Evolutionary conservation across 2,113 vertebrate species (phyloP).

Genomic region (Hippocampus guttulatus): DNA sequence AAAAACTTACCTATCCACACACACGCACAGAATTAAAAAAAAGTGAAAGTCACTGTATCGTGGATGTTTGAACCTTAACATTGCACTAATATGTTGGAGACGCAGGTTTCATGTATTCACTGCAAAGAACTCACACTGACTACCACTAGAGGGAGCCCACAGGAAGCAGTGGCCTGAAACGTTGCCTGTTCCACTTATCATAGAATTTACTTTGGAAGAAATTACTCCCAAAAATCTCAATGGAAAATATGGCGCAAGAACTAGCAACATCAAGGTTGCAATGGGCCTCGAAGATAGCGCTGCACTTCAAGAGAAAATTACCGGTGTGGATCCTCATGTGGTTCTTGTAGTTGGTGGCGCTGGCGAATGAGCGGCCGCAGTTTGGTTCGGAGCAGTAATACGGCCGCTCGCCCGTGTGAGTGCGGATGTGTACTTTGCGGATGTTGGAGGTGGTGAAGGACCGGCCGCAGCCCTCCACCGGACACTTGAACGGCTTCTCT

Average conservation of each 20-base stretch:
- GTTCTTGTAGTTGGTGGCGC: constrained; percentile 99
- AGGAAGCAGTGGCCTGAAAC: too few relatives aligned
- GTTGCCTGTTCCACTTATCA: too few relatives aligned
- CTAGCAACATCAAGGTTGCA: background rate
- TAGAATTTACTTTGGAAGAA: background rate
- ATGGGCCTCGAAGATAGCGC: background rate
- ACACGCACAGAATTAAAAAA: too few relatives aligned
- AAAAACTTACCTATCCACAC: background rate
- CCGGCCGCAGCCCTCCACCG: constrained; percentile 91
- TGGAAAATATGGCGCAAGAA: background rate
- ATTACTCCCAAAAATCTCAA: background rate
- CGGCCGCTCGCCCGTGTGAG: constrained; percentile 94
- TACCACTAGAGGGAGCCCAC: too few relatives aligned
- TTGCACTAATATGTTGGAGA: too few relatives aligned
- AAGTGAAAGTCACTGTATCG: too few relatives aligned
- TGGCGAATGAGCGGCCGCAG: constrained; percentile 95
- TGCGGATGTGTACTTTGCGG: constrained; percentile 96
- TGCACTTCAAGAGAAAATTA: constrained; percentile 30
- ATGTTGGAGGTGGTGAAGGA: constrained; percentile 99
- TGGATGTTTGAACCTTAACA: too few relatives aligned
- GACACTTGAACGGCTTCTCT: constrained; percentile 97
- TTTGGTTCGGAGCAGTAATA: constrained; percentile 97
- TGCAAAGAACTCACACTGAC: too few relatives aligned
- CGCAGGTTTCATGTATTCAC: too few relatives aligned
- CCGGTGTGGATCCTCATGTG: constrained; percentile 99